These are phyloP conservation scores for Microplitis manilae DNA, from an alignment of 2,888 invertebrate genomes.

Conservation along the genomic window DNA sequence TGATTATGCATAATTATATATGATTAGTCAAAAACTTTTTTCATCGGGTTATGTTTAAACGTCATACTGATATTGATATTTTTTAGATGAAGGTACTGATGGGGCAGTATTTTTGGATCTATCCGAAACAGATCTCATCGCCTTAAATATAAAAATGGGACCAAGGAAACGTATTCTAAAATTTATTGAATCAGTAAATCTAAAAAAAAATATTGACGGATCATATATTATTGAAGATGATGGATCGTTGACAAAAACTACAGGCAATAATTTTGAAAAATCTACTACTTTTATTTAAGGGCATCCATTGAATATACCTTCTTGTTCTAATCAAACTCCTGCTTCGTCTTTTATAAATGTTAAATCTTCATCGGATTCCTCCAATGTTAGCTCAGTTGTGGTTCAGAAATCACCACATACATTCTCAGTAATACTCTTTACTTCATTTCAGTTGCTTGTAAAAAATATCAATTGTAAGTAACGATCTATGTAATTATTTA, in stretches of 20 bases:
- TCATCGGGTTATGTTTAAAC: too few species aligned
- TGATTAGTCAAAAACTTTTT: too few species aligned
- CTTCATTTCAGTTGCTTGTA: too few species aligned
- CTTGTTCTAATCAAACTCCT: neutral
- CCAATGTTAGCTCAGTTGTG: neutral
- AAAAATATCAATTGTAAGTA: neutral
- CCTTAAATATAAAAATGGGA: slow-evolving; percentile 1
- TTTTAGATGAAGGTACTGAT: neutral
- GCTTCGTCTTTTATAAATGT: neutral
- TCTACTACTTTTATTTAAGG: neutral
- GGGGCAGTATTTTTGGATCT: slow-evolving; percentile 1
- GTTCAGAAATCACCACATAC: neutral
- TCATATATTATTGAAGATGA: neutral
- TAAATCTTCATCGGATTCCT: neutral
- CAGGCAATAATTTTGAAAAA: neutral
- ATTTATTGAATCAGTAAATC: slow-evolving; percentile 2
- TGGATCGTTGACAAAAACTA: neutral
- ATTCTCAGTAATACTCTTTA: neutral
- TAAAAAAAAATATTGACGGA: neutral
- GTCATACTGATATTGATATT: too few species aligned
- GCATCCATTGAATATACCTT: neutral
- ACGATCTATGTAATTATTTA: neutral
- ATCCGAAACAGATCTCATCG: neutral
- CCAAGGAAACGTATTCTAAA: slow-evolving; percentile 3
- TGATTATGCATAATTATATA: too few species aligned